Evolutionary conservation across 2,113 vertebrate species (phyloP), one percentile per base, ranked within the genome.

Genomic region (Entosphenus tridentatus): DNA sequence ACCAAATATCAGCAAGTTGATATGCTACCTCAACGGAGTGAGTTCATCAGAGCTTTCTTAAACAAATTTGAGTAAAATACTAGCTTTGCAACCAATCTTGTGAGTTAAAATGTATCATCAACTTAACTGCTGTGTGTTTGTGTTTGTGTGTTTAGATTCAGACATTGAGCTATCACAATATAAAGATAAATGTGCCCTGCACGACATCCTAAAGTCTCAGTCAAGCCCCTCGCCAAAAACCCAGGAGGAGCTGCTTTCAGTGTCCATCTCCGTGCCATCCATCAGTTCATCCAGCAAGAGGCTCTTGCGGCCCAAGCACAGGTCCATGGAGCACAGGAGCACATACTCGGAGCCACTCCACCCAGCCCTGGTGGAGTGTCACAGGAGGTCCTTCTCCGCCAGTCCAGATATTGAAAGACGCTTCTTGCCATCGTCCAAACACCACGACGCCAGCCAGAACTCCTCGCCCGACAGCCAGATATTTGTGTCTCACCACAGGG

Each of bases 1-100:
- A 88, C 95, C 78, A 98, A 96, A 82, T 96, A 95, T 79, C 93
- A 96, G 77, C 89, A 91, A 69, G 90, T 98, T 75, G 91, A 95
- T 78, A 87, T 95, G 79, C 93, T 86, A 79, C 86, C 88, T 75
- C 92, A 95, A 80, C 90, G 83, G 84, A 96, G 93, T 96, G 90
- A 83, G 62, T 65, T 39, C 62, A 65, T 39, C 62, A 65, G 10
- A n/a, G 10, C 8, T 16, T 9, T 16, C 10, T 11, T 9, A 62
- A 9, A 16, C 62, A 65, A 9, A 11, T n/a, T 10, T 9, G 9
- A 65, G n/a, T n/a, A 21, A 65, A 9, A 65, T 65, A 65, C 21
- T 39, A 39, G 39, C 4, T 39, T 39, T 39, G 39, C 39, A 7
- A 39, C 39, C 39, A 39, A 21, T 21, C 21, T 21, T 21, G 21